Evolutionary conservation across 2,797 vertebrate species (phyloP), one percentile per base, ranked within the genome.

Genomic region (Gambusia yucatana): DNA sequence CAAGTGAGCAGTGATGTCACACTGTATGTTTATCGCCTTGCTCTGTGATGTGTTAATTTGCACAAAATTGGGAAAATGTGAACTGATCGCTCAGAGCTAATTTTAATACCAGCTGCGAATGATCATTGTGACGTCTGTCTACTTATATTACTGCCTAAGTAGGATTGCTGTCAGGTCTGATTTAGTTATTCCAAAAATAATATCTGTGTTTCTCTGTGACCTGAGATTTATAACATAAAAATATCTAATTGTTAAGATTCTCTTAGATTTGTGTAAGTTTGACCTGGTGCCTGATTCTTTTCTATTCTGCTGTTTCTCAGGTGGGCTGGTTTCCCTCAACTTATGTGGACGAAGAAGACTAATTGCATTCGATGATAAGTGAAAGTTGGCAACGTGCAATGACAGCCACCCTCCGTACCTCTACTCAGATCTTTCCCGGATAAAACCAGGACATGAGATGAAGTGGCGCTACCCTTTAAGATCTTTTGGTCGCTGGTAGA

Each of bases 271-370:
- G 14, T n/a, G 25, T 16, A 46, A 6, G 5, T 25, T 41, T 11
- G 6, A 6, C 2, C n/a, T 59, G 36, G 30, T 73, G 9, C 50
- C 33, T 76, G 80, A 30, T 36, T 52, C 8, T 47, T 3, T 46
- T 55, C 14, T 84, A 22, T 77, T 72, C 59, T 78, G 14, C 65
- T 82, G 25, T 22, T n/a, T 91, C 92, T 78, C 78, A 99, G 98
- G 96, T 97, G 91, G 98, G 98, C 86, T 98, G 97, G 97, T 99
- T 99, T 93, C 98, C 98, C 76, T 98, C 97, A 70, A 97, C 97
- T 6, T 98, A 98, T 0, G 98, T 99, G 84, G 97, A 98, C 87
- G 97, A 98, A 78, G 98, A 98, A 30, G 97, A 97, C 74, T 98
- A 92, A 95, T 61, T 78, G 6, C 46, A 13, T 13, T 1, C 61